A percentile compares a stretch with the other conserved stretches of the same genome.
Evolutionary conservation across 2,113 vertebrate species (phyloP).

Genomic region (Ophiodon elongatus): DNA sequence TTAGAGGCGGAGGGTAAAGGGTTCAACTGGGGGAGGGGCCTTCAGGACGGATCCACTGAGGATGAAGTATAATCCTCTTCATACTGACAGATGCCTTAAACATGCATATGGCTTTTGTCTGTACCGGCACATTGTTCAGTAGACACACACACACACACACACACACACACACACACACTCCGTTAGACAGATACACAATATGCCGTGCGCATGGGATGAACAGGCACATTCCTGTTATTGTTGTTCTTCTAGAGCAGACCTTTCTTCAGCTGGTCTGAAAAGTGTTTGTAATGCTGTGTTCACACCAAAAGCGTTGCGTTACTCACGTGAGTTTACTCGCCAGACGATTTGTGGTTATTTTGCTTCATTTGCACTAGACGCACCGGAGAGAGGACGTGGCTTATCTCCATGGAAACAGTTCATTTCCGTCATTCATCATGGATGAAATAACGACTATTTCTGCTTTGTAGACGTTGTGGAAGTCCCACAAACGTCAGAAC

Average conservation of each 20-base stretch:
- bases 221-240: constrained; percentile 19
- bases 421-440: too few relatives aligned
- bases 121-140: constrained; percentile 40
- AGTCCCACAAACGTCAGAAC: too few relatives aligned
- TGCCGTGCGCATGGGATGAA: constrained; percentile 14
- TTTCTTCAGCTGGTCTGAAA: constrained; percentile 81
- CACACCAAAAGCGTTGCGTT: too few relatives aligned
- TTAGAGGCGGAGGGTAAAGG: constrained; percentile 25
- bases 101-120: constrained; percentile 61
- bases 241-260: constrained; percentile 22
- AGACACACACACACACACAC: constrained; percentile 40
- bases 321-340: too few relatives aligned
- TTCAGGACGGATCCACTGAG: constrained; percentile 37
- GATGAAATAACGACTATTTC: too few relatives aligned
- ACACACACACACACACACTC: constrained; percentile 43
- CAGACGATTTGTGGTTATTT: too few relatives aligned
- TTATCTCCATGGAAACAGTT: too few relatives aligned
- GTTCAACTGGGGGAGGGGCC: constrained; percentile 30
- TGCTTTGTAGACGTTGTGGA: too few relatives aligned
- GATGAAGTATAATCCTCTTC: constrained; percentile 64
- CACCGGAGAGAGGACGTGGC: too few relatives aligned
- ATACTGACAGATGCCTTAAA: constrained; percentile 70
- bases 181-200: constrained; percentile 18
- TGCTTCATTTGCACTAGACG: too few relatives aligned
- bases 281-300: too few relatives aligned